These are phyloP conservation scores for Sminthurinus signatus DNA, from an alignment of 1,140 invertebrate genomes.

Conservation along the genomic window DNA sequence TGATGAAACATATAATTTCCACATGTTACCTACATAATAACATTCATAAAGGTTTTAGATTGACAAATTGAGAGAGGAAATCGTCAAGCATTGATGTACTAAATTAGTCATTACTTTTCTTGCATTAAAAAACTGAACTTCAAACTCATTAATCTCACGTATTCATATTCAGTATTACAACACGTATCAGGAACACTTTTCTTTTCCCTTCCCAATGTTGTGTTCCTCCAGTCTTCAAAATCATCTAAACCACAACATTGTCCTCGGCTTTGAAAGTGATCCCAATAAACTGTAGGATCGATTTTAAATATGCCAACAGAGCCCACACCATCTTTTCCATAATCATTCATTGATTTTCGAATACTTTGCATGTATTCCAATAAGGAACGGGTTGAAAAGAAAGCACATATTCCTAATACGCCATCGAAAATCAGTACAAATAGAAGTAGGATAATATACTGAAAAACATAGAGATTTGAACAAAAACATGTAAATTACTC, in stretches of 20 bases:
- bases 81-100: no score
- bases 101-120: not conserved
- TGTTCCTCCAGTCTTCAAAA: slow-evolving; percentile 25
- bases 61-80: no score
- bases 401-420: not conserved
- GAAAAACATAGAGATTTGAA: not conserved
- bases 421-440: slow-evolving; percentile 16
- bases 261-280: slow-evolving; percentile 27
- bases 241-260: slow-evolving; percentile 24
- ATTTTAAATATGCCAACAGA: slow-evolving; percentile 8
- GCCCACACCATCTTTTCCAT: not conserved
- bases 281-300: slow-evolving; percentile 12
- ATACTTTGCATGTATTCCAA: slow-evolving; percentile 5
- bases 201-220: not conserved
- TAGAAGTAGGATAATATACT: slow-evolving; percentile 5
- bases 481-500: no score
- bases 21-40: not conserved
- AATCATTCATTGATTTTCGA: slow-evolving; percentile 4
- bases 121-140: no score
- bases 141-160: no score
- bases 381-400: not conserved
- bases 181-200: slow-evolving; percentile 24
- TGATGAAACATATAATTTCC: slow-evolving; percentile 7
- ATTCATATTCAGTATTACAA: slow-evolving; percentile 19
- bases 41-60: no score